phyloP scores from a whole-genome alignment of 2,113 vertebrate species.

The Pagrus major region DNA sequence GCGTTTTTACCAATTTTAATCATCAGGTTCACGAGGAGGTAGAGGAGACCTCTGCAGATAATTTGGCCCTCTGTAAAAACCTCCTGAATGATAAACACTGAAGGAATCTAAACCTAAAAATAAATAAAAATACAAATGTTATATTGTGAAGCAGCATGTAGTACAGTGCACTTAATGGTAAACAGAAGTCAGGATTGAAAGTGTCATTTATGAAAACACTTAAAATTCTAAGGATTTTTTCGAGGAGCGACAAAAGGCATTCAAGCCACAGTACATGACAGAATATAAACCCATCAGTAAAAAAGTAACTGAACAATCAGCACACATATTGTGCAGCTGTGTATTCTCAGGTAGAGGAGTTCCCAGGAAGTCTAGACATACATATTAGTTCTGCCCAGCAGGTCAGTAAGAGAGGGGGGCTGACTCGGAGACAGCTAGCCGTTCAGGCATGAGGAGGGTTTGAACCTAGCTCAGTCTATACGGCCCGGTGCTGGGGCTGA shows the following conservation, averaged over 20 bases:
- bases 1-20: too few relatives aligned
- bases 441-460: conserved; percentile 69
- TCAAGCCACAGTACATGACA: neutral
- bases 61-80: too few relatives aligned
- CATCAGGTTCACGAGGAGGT: too few relatives aligned
- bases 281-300: neutral
- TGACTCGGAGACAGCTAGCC: conserved; percentile 57
- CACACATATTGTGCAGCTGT: conserved; percentile 28
- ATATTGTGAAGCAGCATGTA: too few relatives aligned
- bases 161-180: neutral
- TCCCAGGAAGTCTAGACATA: conserved; percentile 67
- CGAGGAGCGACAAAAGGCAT: neutral
- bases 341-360: conserved; percentile 43
- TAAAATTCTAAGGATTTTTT: neutral
- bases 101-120: too few relatives aligned
- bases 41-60: too few relatives aligned
- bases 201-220: neutral
- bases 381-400: conserved; percentile 73
- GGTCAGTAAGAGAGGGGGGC: conserved; percentile 55
- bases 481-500: conserved; percentile 38
- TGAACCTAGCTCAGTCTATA: conserved; percentile 61
- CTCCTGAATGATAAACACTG: too few relatives aligned
- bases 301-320: conserved; percentile 16
- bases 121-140: too few relatives aligned
- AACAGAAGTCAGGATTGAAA: neutral